A percentile compares a stretch with the other conserved stretches of the same genome.
These are phyloP conservation scores for Vireo altiloquus DNA, from an alignment of 2,113 vertebrate species.

Conservation along the genomic window DNA sequence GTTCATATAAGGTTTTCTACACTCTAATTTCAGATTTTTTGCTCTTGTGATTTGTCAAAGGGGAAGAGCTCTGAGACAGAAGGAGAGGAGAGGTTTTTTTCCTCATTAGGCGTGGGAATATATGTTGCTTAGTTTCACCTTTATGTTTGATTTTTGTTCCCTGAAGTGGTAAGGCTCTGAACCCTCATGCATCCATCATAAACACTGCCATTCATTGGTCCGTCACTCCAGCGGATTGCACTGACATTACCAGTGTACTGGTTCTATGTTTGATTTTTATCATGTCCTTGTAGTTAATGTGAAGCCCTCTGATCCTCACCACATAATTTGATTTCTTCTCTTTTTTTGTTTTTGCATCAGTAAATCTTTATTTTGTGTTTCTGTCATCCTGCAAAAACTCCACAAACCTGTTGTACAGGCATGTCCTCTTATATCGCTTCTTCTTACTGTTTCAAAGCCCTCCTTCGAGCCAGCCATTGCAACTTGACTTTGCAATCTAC, in stretches of 20 bases:
- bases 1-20: background rate
- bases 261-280: background rate
- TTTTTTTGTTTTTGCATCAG: background rate
- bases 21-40: background rate
- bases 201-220: background rate
- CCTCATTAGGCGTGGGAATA: background rate
- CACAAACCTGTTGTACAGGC: background rate
- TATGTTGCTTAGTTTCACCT: background rate
- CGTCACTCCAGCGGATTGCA: background rate
- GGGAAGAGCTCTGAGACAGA: background rate
- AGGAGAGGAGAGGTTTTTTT: background rate
- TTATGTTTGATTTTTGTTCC: background rate
- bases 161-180: background rate
- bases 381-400: background rate
- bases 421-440: background rate
- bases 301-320: background rate
- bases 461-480: background rate
- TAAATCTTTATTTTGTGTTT: background rate
- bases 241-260: accelerated
- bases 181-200: background rate
- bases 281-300: background rate
- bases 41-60: background rate
- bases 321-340: background rate
- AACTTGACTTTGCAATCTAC: background rate
- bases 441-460: background rate